A percentile compares a stretch with the other conserved stretches of the same genome.
Conservation (phyloP, 2,888 invertebrate genomes). For the Papilio gigon region DNA sequence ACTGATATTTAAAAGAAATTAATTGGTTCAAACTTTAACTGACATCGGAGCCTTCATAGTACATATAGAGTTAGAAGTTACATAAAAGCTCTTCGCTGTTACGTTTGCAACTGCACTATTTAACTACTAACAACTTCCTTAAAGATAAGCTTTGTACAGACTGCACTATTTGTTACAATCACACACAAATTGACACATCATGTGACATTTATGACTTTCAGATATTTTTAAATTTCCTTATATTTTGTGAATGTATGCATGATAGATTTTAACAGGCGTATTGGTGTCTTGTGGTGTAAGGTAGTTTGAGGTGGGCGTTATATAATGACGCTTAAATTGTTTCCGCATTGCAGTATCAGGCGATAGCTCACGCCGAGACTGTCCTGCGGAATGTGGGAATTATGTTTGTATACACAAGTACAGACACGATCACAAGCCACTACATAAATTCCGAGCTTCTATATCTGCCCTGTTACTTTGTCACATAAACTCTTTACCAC, state of each 20-base stretch:
- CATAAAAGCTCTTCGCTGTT: not conserved
- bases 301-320: conserved; percentile 21
- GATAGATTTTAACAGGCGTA: not conserved
- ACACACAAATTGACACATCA: not conserved
- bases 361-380: conserved; percentile 20
- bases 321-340: conserved; percentile 29
- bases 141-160: not conserved
- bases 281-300: conserved; percentile 17
- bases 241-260: conserved; percentile 7
- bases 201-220: not conserved
- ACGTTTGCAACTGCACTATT: not conserved
- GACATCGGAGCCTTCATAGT: not conserved
- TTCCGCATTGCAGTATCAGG: conserved; percentile 34
- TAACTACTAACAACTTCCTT: not conserved
- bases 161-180: not conserved
- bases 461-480: not conserved
- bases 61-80: not conserved
- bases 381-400: conserved; percentile 25
- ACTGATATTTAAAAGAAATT: too few relatives aligned
- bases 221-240: not conserved
- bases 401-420: conserved; percentile 13
- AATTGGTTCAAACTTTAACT: not conserved
- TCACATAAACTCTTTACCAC: not conserved
- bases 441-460: conserved; percentile 10
- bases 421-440: not conserved